Percentiles rank a stretch among this genome's conserved stretches.
Conservation (phyloP, 2,113 vertebrate species). For the Anolis sagrei region DNA sequence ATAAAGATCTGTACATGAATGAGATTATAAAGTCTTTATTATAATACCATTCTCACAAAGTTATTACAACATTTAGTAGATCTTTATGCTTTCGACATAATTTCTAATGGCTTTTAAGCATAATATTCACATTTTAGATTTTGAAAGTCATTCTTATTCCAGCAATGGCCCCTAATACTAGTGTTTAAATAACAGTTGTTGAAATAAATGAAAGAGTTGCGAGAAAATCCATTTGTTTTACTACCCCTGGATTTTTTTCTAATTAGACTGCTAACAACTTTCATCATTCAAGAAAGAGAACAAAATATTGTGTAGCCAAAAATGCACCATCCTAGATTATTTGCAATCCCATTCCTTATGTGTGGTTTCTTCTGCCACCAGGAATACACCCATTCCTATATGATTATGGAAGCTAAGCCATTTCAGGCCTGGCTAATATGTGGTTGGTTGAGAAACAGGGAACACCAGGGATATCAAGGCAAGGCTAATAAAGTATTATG, state of each 20-base stretch:
- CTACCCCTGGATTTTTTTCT: neutral
- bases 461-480: too few relatives aligned
- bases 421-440: too few relatives aligned
- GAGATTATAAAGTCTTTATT: neutral
- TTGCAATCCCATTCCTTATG: too few relatives aligned
- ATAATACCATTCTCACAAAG: neutral
- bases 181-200: neutral
- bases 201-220: neutral
- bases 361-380: too few relatives aligned
- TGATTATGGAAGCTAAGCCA: too few relatives aligned
- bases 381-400: too few relatives aligned
- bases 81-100: neutral
- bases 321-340: too few relatives aligned
- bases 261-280: neutral
- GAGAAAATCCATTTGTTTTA: neutral
- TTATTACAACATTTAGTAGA: neutral
- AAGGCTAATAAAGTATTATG: too few relatives aligned
- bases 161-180: neutral
- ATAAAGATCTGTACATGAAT: neutral
- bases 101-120: neutral
- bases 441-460: too few relatives aligned
- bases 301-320: neutral
- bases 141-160: neutral
- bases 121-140: neutral
- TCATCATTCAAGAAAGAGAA: neutral